phyloP scores from a whole-genome alignment of 2,113 vertebrate species.

The Arenaria interpres region DNA sequence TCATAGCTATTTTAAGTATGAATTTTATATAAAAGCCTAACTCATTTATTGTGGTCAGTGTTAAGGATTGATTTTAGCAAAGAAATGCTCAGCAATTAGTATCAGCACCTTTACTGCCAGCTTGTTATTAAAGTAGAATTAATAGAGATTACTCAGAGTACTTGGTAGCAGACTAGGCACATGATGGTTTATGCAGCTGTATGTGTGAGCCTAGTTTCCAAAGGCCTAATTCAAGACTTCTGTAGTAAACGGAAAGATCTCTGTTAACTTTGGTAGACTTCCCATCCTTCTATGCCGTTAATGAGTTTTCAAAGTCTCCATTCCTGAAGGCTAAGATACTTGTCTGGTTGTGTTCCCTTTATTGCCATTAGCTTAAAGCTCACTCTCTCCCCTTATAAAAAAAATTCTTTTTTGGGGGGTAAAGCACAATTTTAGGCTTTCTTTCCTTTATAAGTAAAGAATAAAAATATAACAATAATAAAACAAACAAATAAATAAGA shows the following conservation, averaged over 20 bases:
- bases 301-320: background rate
- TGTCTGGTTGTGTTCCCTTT: background rate
- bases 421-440: background rate
- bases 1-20: constrained; percentile 58
- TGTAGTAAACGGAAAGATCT: background rate
- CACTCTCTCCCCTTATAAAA: background rate
- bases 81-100: constrained; percentile 35
- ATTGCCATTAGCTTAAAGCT: background rate
- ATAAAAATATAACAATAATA: too few relatives aligned
- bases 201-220: background rate
- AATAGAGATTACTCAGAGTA: background rate
- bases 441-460: background rate
- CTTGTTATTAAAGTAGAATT: constrained; percentile 13
- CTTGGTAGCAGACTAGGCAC: background rate
- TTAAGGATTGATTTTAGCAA: constrained; percentile 42
- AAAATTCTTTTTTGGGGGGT: background rate
- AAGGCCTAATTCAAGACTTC: background rate
- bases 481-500: background rate
- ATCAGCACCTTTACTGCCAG: constrained; percentile 29
- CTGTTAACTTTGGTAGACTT: background rate
- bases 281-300: background rate
- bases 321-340: background rate
- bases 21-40: constrained; percentile 55
- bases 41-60: constrained; percentile 63
- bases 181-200: background rate